These are phyloP conservation scores for Lagopus muta DNA, from an alignment of 2,113 vertebrate genomes.

Conservation along the genomic window DNA sequence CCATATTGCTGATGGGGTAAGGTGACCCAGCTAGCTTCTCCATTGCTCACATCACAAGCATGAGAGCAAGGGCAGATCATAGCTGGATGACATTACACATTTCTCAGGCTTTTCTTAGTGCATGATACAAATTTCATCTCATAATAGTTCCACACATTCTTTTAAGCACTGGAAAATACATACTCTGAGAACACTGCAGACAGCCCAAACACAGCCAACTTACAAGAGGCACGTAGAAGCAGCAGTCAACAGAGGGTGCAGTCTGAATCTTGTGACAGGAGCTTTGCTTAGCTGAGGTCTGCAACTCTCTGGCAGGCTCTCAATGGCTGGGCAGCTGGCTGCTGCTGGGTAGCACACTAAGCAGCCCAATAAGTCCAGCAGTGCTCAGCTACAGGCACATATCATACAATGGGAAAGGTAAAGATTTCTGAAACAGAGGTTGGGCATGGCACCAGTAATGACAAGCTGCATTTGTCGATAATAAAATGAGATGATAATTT, in stretches of 20 bases:
- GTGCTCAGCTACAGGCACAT: not conserved
- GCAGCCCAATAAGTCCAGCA: accelerated
- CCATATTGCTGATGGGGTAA: accelerated
- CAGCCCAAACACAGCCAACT: not conserved
- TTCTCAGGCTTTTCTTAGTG: not conserved
- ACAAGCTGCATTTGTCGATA: not conserved
- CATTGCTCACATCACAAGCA: accelerated
- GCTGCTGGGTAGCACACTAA: not conserved
- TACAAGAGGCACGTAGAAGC: accelerated
- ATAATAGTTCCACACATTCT: not conserved
- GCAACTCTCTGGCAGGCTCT: not conserved
- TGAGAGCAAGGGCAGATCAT: not conserved
- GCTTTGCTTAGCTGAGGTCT: not conserved
- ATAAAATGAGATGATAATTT: not conserved
- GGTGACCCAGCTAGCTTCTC: not conserved
- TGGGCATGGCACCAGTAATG: not conserved
- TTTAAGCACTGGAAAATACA: not conserved
- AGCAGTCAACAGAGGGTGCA: accelerated
- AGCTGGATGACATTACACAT: not conserved
- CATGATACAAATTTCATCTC: not conserved
- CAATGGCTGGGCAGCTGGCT: not conserved
- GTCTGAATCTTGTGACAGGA: not conserved
- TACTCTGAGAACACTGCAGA: accelerated
- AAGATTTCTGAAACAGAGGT: not conserved
- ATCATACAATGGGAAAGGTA: not conserved